phyloP scores from a whole-genome alignment of 2,113 vertebrate genomes.

The Oplegnathus fasciatus region DNA sequence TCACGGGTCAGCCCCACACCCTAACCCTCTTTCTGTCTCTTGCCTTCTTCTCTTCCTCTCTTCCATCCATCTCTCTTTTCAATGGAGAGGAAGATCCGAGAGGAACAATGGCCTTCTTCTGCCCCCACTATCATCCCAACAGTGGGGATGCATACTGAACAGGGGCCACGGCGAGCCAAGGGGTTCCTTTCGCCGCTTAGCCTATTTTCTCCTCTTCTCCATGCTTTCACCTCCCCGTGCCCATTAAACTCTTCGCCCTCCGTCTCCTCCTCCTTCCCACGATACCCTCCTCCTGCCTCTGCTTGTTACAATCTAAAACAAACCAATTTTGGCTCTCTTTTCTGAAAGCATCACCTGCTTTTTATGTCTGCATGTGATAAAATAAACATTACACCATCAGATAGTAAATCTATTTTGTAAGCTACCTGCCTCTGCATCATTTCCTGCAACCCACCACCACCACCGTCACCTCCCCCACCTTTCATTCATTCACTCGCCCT shows the following conservation, averaged over 20 bases:
- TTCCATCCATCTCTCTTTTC: conserved; percentile 77
- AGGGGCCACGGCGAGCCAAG: conserved; percentile 61
- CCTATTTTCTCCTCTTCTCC: conserved; percentile 62
- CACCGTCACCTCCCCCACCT: conserved; percentile 17
- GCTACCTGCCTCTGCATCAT: conserved; percentile 23
- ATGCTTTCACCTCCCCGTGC: conserved; percentile 53
- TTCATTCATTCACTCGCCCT: conserved; percentile 47
- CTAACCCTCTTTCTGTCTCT: conserved; percentile 71
- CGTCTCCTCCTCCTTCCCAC: conserved; percentile 28
- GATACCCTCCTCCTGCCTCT: conserved; percentile 28
- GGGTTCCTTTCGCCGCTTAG: conserved; percentile 58
- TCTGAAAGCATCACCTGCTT: conserved; percentile 11
- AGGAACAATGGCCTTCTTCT: conserved; percentile 83
- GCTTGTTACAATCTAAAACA: conserved; percentile 23
- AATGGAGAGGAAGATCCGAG: conserved; percentile 74
- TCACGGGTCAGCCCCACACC: conserved; percentile 73
- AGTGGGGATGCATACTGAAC: conserved; percentile 83
- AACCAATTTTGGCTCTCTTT: conserved; percentile 28
- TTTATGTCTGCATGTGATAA: neutral
- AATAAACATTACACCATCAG: conserved; percentile 16
- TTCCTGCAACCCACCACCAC: neutral
- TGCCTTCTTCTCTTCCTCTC: conserved; percentile 77
- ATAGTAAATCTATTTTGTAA: conserved; percentile 1
- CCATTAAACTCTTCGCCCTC: conserved; percentile 43
- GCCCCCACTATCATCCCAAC: conserved; percentile 79